Evolutionary conservation across 1,140 invertebrate genomes (phyloP).

Genomic region (Araneus ventricosus): DNA sequence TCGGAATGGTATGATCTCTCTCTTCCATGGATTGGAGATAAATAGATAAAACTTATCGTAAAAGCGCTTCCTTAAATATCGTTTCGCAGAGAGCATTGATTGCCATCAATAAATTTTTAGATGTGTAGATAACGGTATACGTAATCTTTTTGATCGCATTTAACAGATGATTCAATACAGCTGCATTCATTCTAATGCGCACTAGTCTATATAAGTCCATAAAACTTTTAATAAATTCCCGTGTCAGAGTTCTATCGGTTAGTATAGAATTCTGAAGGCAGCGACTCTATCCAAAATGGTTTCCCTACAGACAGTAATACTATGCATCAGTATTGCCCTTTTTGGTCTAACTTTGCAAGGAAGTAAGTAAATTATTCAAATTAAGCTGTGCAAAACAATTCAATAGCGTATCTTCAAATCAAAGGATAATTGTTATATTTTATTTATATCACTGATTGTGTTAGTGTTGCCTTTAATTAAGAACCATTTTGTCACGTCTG

Average conservation of each 20-base stretch:
- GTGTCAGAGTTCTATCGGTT: constrained; percentile 9
- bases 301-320: constrained; percentile 1
- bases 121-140: neutral
- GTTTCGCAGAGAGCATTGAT: neutral
- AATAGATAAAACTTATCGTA: neutral
- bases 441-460: no score
- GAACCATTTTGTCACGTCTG: no score
- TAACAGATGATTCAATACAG: neutral
- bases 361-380: neutral
- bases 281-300: neutral
- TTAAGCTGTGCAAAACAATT: no score
- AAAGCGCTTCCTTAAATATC: neutral
- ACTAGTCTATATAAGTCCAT: neutral
- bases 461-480: no score
- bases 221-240: neutral
- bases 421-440: no score
- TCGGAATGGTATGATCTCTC: neutral
- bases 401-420: no score
- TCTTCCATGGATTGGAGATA: neutral
- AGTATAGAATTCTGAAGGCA: constrained; percentile 21
- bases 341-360: neutral
- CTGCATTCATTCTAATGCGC: neutral
- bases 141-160: neutral
- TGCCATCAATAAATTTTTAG: constrained; percentile 15
- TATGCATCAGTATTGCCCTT: constrained; percentile 16